Evolutionary conservation across 2,888 invertebrate genomes (phyloP), one percentile per base, ranked within the genome.

Genomic region (Zygothrica quintamaculata): DNA sequence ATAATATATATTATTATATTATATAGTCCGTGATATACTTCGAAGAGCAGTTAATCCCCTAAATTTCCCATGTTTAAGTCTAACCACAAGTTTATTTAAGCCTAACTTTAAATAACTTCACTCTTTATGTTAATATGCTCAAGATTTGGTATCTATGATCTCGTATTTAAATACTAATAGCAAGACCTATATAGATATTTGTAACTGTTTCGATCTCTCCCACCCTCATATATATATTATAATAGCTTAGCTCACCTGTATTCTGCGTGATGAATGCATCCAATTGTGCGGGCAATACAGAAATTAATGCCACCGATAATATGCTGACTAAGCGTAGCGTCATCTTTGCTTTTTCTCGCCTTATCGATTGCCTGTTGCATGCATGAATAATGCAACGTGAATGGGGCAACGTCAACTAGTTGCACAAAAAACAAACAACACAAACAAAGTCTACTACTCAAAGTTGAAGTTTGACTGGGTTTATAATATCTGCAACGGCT

Each of bases 201-300:
- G n/a, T n/a, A n/a, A n/a, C 29, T 29, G 9, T 29, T 29, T 1
- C 1, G 7, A 9, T 1, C 9, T 7, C 5, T 9, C 29, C 29
- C 29, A 5, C 29, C 29, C n/a, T 29, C 9, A 29, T 29, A n/a
- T 22, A n/a, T 29, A n/a, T 29, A n/a, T 9, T 29, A 9, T 29
- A n/a, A 5, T 22, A 15, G 55, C 15, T 15, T 31, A 9, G 61
- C 88, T 87, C 78, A 89, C 89, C 89, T 82, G 88, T 78, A 50
- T 87, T 82, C 70, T 84, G 84, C 50, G 89, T 81, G 66, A 89
- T 84, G 64, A 79, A 89, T 48, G 89, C 89, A 71, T 87, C 87
- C 87, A 89, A 71, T 76, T 88, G 89, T 62, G 87, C 78, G 58
- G 89, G 84, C 77, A 84, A 73, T 43, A 85, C 65, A 36, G 65